Evolutionary conservation across 2,888 invertebrate genomes (phyloP).

Genomic region (Mimas tiliae): DNA sequence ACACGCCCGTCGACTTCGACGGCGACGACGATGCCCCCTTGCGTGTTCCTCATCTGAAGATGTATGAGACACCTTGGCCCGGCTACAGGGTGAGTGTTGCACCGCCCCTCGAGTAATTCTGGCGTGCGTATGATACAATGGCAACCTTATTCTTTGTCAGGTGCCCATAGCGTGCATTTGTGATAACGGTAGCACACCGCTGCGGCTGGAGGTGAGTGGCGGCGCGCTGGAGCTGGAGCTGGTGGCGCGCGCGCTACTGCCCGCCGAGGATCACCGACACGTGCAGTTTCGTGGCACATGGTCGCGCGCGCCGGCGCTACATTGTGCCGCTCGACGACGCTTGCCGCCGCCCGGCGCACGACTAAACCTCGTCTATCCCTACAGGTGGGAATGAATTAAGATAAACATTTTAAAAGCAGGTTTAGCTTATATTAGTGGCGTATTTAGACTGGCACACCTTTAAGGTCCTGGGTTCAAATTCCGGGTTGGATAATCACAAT

Average conservation of each 20-base stretch:
- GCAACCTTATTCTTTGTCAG: conserved; percentile 39
- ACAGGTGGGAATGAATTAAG: conserved; percentile 48
- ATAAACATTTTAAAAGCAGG: neutral
- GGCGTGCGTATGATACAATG: conserved; percentile 43
- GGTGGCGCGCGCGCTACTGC: conserved; percentile 88
- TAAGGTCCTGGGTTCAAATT: too few species aligned
- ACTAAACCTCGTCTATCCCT: conserved; percentile 66
- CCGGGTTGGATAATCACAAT: too few species aligned
- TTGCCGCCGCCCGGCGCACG: conserved; percentile 59
- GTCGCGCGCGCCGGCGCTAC: conserved; percentile 46
- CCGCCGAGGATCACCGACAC: conserved; percentile 92
- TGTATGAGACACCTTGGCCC: conserved; percentile 90
- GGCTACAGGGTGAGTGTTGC: conserved; percentile 80
- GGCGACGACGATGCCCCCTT: conserved; percentile 69
- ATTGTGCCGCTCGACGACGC: conserved; percentile 55
- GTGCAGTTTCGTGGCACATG: conserved; percentile 90
- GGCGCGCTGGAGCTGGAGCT: conserved; percentile 90
- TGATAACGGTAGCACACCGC: conserved; percentile 86
- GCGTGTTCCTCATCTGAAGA: conserved; percentile 81
- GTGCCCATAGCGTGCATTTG: conserved; percentile 91
- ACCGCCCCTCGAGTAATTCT: conserved; percentile 47
- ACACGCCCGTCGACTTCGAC: conserved; percentile 41
- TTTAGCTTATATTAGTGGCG: neutral
- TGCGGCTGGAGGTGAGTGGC: conserved; percentile 55
- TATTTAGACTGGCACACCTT: too few species aligned